Percentiles rank a stretch among this genome's conserved stretches.
phyloP scores from a whole-genome alignment of 2,797 vertebrate genomes.

The Sebastes steindachneri region DNA sequence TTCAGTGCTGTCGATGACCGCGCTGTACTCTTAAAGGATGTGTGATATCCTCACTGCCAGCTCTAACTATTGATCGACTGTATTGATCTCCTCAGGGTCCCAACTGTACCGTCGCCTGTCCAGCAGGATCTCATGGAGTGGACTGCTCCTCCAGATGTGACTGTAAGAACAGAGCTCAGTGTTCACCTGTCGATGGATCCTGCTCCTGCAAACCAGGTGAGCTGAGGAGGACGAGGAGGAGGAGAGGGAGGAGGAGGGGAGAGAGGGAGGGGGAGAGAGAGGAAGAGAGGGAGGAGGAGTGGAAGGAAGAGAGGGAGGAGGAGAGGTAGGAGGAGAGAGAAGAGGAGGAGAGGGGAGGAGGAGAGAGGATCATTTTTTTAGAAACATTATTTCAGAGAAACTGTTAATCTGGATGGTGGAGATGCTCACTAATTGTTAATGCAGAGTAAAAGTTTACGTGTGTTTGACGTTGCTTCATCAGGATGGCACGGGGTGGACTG shows the following conservation, averaged over 20 bases:
- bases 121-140: slow-evolving; percentile 85
- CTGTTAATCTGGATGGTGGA: no score
- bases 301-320: rapidly evolving
- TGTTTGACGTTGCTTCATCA: slow-evolving; percentile 54
- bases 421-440: no score
- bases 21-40: neutral
- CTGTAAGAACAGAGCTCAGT: slow-evolving; percentile 90
- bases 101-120: slow-evolving; percentile 88
- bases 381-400: neutral
- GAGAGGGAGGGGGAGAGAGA: no score
- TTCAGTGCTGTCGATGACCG: neutral
- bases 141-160: slow-evolving; percentile 91
- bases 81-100: slow-evolving; percentile 76
- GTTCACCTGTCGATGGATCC: slow-evolving; percentile 93
- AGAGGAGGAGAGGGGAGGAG: no score
- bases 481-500: slow-evolving; percentile 98
- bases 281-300: rapidly evolving
- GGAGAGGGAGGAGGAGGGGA: no score
- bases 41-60: neutral
- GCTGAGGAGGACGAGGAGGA: neutral
- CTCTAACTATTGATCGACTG: neutral
- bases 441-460: neutral
- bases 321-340: rapidly evolving
- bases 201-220: slow-evolving; percentile 94
- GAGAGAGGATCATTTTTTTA: no score